phyloP scores from a whole-genome alignment of 2,888 invertebrate species.

The Eupithecia abbreviata region DNA sequence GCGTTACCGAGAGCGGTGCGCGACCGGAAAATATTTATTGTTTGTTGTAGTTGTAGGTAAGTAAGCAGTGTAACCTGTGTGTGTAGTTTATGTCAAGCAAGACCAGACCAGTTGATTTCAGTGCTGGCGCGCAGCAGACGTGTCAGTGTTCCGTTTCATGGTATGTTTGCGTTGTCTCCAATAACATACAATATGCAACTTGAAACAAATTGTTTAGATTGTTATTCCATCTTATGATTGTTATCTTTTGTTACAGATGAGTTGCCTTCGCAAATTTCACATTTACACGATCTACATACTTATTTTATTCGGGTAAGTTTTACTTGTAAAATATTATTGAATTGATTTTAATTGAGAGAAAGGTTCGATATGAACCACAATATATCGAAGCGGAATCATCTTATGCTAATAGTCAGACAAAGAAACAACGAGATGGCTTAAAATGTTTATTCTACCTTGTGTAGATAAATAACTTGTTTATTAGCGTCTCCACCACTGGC shows the following conservation, averaged over 20 bases:
- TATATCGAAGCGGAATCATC: neutral
- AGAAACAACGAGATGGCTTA: neutral
- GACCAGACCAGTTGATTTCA: slow-evolving; percentile 27
- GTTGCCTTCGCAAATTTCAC: slow-evolving; percentile 54
- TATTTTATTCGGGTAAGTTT: slow-evolving; percentile 38
- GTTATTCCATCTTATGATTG: neutral
- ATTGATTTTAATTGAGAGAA: neutral
- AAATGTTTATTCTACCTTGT: neutral
- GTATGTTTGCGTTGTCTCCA: neutral
- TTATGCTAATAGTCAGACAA: neutral
- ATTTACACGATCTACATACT: slow-evolving; percentile 46
- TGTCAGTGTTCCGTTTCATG: slow-evolving; percentile 1
- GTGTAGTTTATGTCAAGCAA: neutral
- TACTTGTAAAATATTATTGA: neutral
- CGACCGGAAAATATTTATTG: slow-evolving; percentile 2
- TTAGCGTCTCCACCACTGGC: neutral
- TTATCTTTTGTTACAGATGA: slow-evolving; percentile 56
- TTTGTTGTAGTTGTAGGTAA: slow-evolving; percentile 8
- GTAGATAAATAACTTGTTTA: too few species aligned
- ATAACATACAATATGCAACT: neutral
- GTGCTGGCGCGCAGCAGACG: slow-evolving; percentile 23
- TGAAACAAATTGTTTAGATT: neutral
- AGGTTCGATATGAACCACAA: neutral
- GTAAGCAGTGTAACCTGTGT: neutral
- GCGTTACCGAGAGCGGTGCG: slow-evolving; percentile 2